These are phyloP conservation scores for Columba livia DNA, from an alignment of 2,113 vertebrate species.

Conservation along the genomic window DNA sequence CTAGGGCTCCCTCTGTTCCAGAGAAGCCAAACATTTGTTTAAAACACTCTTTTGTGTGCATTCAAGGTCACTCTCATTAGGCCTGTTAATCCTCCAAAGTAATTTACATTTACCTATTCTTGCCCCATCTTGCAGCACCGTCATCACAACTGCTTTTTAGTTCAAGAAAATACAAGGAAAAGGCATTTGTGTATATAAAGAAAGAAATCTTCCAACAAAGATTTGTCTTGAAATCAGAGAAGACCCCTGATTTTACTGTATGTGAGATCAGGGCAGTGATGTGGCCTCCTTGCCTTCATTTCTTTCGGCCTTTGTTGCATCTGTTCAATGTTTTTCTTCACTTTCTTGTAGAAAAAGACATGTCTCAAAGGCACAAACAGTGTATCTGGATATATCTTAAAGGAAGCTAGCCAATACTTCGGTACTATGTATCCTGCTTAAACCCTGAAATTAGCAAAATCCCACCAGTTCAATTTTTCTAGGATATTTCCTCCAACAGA, in stretches of 20 bases:
- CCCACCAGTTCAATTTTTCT: background rate
- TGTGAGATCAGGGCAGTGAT: background rate
- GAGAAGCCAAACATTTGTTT: background rate
- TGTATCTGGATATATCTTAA: background rate
- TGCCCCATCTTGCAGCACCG: background rate
- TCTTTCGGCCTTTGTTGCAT: background rate
- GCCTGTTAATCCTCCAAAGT: background rate
- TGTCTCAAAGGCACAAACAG: background rate
- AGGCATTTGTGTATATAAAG: background rate
- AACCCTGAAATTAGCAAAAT: background rate
- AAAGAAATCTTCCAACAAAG: background rate
- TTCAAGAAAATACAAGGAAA: constrained; percentile 23
- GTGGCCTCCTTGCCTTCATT: background rate
- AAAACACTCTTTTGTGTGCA: background rate
- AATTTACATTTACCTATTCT: constrained; percentile 50
- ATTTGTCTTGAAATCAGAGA: background rate
- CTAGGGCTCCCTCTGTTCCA: background rate
- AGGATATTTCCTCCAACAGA: background rate
- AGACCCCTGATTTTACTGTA: background rate
- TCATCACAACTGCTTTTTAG: background rate
- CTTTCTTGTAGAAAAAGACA: background rate
- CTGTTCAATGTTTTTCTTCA: background rate
- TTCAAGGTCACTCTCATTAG: background rate
- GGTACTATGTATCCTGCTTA: background rate
- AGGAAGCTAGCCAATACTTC: background rate